phyloP scores from a whole-genome alignment of 1,140 invertebrate genomes.

The Scaptomyza hsui region DNA sequence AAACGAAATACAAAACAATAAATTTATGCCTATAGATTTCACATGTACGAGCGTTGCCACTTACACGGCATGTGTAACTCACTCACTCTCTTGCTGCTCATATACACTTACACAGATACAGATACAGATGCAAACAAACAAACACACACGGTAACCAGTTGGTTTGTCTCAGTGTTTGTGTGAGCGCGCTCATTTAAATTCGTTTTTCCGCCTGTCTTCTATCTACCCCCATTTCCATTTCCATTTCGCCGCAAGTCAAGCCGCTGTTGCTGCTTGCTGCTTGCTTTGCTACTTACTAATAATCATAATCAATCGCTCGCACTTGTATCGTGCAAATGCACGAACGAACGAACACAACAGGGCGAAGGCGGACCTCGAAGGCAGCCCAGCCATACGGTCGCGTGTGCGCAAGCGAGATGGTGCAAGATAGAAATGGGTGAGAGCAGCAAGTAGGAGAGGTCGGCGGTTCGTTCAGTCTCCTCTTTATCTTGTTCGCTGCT shows the following conservation, averaged over 20 bases:
- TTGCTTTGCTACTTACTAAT: conserved; percentile 74
- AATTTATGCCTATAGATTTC: conserved; percentile 81
- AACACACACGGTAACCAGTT: conserved; percentile 49
- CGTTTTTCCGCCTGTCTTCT: conserved; percentile 63
- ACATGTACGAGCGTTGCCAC: conserved; percentile 64
- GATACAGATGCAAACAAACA: conserved; percentile 27
- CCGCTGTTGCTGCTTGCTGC: conserved; percentile 24
- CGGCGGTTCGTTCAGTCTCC: conserved; percentile 31
- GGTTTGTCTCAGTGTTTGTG: conserved; percentile 25
- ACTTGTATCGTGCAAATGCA: conserved; percentile 72
- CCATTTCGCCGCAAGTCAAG: conserved; percentile 48
- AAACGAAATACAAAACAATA: conserved; percentile 74
- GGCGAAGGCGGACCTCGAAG: conserved; percentile 37
- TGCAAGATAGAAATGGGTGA: conserved; percentile 24
- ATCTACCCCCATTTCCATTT: conserved; percentile 43
- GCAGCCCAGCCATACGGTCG: no score
- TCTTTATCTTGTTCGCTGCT: conserved; percentile 70
- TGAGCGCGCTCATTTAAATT: conserved; percentile 69
- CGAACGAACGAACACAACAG: conserved; percentile 9
- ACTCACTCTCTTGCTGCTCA: conserved; percentile 16
- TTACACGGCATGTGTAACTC: conserved; percentile 56
- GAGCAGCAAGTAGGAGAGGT: conserved; percentile 28
- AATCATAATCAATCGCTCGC: conserved; percentile 82
- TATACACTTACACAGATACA: conserved; percentile 26
- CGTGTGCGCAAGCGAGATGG: conserved; percentile 42